phyloP scores from a whole-genome alignment of 2,888 invertebrate species.

The Apocheima hispidaria region DNA sequence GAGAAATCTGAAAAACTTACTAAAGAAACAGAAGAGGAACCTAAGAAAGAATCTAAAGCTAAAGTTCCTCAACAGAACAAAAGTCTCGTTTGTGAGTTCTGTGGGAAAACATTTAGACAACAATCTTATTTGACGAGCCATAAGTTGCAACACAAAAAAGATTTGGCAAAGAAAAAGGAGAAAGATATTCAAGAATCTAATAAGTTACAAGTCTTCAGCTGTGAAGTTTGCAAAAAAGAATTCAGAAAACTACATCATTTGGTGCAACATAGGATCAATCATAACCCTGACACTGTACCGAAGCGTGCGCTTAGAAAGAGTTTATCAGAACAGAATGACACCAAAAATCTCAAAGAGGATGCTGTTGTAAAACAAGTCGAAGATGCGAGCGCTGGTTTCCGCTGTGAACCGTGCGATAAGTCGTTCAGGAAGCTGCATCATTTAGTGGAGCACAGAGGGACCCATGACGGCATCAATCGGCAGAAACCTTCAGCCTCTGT shows the following conservation, averaged over 20 bases:
- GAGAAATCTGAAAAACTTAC: slow-evolving; percentile 36
- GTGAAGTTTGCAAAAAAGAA: slow-evolving; percentile 80
- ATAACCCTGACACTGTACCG: slow-evolving; percentile 60
- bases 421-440: slow-evolving; percentile 83
- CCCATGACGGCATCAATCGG: slow-evolving; percentile 77
- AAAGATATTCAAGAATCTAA: slow-evolving; percentile 45
- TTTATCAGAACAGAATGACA: slow-evolving; percentile 69
- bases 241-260: slow-evolving; percentile 81
- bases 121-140: slow-evolving; percentile 78
- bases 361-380: slow-evolving; percentile 58
- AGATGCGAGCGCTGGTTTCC: slow-evolving; percentile 75
- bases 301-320: slow-evolving; percentile 64
- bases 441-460: slow-evolving; percentile 81
- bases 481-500: slow-evolving; percentile 58
- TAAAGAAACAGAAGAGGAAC: slow-evolving; percentile 33
- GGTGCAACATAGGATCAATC: slow-evolving; percentile 79
- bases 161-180: slow-evolving; percentile 60
- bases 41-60: slow-evolving; percentile 11
- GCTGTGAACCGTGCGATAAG: slow-evolving; percentile 82
- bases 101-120: slow-evolving; percentile 81
- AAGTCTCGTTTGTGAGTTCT: slow-evolving; percentile 75
- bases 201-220: slow-evolving; percentile 61
- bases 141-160: slow-evolving; percentile 73
- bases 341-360: slow-evolving; percentile 57
- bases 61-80: slow-evolving; percentile 30